Evolutionary conservation across 2,113 vertebrate species (phyloP).

Genomic region (Trogon surrucura): DNA sequence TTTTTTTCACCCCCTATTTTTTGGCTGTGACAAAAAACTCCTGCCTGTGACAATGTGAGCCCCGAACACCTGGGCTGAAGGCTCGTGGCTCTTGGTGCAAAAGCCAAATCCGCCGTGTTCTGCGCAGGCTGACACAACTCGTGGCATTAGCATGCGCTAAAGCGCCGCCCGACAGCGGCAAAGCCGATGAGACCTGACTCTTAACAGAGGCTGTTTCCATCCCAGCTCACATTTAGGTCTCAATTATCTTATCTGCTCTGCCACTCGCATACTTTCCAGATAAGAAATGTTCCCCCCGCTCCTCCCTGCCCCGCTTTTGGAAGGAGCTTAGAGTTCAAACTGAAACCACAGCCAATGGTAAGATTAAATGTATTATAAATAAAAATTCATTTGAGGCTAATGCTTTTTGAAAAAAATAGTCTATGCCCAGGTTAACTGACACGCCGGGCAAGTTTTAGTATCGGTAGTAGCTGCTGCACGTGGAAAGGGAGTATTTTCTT

Average conservation of each 20-base stretch:
- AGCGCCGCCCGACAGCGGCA: background rate
- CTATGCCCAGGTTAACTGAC: background rate
- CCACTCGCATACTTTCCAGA: slow-evolving; percentile 54
- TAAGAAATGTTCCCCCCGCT: slow-evolving; percentile 40
- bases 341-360: background rate
- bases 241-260: slow-evolving; percentile 69
- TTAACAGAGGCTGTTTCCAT: slow-evolving; percentile 60
- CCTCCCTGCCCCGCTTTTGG: background rate
- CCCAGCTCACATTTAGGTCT: slow-evolving; percentile 66
- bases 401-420: background rate
- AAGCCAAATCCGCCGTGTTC: background rate
- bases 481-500: background rate
- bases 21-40: background rate
- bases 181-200: slow-evolving; percentile 54
- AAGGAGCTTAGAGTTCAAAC: background rate
- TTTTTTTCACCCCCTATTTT: background rate
- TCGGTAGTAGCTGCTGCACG: background rate
- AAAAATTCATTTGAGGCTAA: background rate
- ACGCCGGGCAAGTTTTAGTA: background rate
- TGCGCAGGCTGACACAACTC: background rate
- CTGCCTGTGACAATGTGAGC: background rate
- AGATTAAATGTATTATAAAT: background rate
- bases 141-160: slow-evolving; percentile 31
- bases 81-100: background rate
- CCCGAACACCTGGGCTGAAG: background rate